Evolutionary conservation across 2,888 invertebrate genomes (phyloP).

Genomic region (Ganaspis brasiliensis): DNA sequence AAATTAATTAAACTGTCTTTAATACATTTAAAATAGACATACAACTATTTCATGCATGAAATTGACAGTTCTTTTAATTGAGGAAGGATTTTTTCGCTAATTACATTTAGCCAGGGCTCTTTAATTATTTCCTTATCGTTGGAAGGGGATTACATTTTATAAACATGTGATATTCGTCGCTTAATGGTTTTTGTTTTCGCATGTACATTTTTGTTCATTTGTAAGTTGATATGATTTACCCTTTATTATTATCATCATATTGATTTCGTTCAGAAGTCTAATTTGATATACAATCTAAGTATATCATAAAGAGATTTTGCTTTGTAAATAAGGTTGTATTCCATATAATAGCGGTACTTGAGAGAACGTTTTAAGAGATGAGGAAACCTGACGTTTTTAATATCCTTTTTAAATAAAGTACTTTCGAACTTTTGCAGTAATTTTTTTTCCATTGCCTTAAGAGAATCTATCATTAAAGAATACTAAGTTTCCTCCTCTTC

Average conservation of each 20-base stretch:
- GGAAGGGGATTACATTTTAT: neutral
- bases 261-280: neutral
- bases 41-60: neutral
- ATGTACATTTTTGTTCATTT: neutral
- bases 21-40: too few species aligned
- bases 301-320: neutral
- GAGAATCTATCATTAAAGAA: neutral
- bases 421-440: neutral
- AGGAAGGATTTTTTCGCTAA: neutral
- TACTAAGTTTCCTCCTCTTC: neutral
- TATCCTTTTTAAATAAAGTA: neutral
- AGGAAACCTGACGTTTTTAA: neutral
- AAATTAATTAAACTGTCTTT: too few species aligned
- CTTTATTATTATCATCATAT: neutral
- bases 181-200: neutral
- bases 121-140: neutral
- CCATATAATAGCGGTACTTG: neutral
- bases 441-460: neutral
- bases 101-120: neutral
- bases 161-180: neutral
- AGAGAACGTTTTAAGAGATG: neutral
- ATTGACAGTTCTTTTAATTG: slow-evolving; percentile 2
- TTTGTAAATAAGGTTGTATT: neutral
- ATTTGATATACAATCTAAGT: neutral
- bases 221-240: neutral